Conservation (phyloP, 1,140 invertebrate genomes). For the Andricus grossulariae region DNA sequence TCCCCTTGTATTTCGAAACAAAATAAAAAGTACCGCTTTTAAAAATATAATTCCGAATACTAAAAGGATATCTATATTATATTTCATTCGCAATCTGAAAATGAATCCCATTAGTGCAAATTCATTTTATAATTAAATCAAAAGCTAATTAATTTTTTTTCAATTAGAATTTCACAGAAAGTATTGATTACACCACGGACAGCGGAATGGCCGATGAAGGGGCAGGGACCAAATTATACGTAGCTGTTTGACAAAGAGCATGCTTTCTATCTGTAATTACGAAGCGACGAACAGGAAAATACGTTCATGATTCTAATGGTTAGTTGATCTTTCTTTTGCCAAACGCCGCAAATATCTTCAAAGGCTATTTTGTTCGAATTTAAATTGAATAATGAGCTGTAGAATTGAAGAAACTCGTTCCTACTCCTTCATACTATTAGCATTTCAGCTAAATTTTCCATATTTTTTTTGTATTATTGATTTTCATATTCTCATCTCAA, state of each 20-base stretch:
- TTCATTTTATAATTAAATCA: neutral
- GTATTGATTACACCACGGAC: constrained; percentile 3
- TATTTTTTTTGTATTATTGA: neutral
- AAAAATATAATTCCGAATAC: no score
- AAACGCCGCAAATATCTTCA: neutral
- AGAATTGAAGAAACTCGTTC: constrained; percentile 2
- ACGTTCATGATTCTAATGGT: constrained; percentile 17
- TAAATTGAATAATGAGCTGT: constrained; percentile 22
- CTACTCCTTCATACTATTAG: neutral
- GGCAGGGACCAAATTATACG: constrained; percentile 6
- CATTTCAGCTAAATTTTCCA: neutral
- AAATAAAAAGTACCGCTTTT: neutral
- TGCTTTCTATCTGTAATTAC: neutral
- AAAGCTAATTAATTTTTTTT: neutral
- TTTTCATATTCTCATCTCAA: no score
- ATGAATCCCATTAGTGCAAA: neutral
- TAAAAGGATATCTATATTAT: no score
- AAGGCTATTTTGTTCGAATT: neutral
- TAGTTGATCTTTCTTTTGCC: constrained; percentile 3
- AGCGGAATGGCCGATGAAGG: neutral
- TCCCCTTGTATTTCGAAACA: neutral
- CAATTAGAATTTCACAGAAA: constrained; percentile 1
- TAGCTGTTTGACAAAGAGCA: neutral
- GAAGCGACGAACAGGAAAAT: constrained; percentile 23
- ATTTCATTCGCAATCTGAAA: neutral